These are phyloP conservation scores for Diplodus puntazzo DNA, from an alignment of 2,797 vertebrate species.

Conservation along the genomic window DNA sequence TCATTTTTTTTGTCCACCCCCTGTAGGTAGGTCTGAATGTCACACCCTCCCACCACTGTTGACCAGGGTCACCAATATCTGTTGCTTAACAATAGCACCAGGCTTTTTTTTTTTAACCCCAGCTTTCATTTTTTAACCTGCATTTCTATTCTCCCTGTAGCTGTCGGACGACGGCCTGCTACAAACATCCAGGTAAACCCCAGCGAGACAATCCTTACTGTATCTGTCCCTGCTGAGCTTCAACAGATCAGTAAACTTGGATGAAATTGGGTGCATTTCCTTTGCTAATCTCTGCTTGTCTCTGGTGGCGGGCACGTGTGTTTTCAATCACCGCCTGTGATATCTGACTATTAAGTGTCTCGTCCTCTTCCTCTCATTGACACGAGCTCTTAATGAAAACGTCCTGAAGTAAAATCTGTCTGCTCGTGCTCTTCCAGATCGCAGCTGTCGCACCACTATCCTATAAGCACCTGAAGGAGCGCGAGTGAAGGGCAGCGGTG, in stretches of 20 bases:
- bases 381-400: background rate
- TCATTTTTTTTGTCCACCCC: conserved; percentile 42
- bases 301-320: conserved; percentile 47
- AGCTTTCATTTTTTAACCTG: conserved; percentile 73
- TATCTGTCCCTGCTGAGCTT: conserved; percentile 38
- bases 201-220: conserved; percentile 17
- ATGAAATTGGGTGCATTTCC: conserved; percentile 26
- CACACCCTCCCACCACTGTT: conserved; percentile 9
- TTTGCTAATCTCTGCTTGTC: conserved; percentile 52
- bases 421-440: conserved; percentile 71
- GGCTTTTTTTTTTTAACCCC: conserved; percentile 7
- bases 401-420: background rate
- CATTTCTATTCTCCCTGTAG: conserved; percentile 82
- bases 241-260: conserved; percentile 41
- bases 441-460: conserved; percentile 82
- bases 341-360: conserved; percentile 40
- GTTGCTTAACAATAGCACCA: conserved; percentile 19
- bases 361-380: background rate
- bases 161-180: conserved; percentile 76
- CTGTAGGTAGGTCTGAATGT: conserved; percentile 49
- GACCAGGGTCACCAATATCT: conserved; percentile 34
- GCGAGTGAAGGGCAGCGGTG: conserved; percentile 59
- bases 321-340: conserved; percentile 32
- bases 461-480: conserved; percentile 83
- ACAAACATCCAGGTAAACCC: conserved; percentile 83